Conservation (phyloP, 2,113 vertebrate species). For the Pomatostomus ruficeps region DNA sequence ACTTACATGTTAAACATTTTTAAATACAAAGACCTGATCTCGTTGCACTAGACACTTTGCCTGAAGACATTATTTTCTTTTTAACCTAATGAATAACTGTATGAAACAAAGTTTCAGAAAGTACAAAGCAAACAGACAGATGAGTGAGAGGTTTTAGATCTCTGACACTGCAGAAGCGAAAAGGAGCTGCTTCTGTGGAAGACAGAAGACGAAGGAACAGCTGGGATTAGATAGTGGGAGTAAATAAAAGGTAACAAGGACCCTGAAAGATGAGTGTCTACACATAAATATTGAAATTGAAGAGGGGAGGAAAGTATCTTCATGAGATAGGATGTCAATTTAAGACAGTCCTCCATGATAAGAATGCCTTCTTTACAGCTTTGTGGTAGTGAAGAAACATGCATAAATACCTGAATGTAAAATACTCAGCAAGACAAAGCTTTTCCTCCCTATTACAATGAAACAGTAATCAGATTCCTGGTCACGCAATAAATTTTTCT, state of each 20-base stretch:
- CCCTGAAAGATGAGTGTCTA: background rate
- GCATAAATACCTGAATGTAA: background rate
- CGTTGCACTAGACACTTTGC: background rate
- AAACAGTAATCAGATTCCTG: background rate
- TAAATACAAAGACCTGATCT: background rate
- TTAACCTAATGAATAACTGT: background rate
- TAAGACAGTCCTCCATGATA: background rate
- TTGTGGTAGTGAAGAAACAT: background rate
- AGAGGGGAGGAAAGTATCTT: background rate
- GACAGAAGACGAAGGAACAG: background rate
- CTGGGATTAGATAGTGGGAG: background rate
- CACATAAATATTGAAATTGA: background rate
- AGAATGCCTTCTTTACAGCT: background rate
- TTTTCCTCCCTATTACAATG: background rate
- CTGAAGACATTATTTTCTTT: slow-evolving; percentile 1
- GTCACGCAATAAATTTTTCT: background rate
- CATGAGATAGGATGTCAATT: background rate
- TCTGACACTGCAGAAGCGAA: background rate
- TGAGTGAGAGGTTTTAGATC: background rate
- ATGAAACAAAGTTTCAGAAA: background rate
- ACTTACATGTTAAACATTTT: slow-evolving; percentile 6
- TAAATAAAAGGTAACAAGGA: background rate
- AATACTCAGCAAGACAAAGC: background rate
- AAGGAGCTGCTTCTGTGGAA: background rate
- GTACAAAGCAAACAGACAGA: background rate